Base-by-base conservation (phyloP, 2,113 vertebrate species). In the Spermophilus dauricus region DNA sequence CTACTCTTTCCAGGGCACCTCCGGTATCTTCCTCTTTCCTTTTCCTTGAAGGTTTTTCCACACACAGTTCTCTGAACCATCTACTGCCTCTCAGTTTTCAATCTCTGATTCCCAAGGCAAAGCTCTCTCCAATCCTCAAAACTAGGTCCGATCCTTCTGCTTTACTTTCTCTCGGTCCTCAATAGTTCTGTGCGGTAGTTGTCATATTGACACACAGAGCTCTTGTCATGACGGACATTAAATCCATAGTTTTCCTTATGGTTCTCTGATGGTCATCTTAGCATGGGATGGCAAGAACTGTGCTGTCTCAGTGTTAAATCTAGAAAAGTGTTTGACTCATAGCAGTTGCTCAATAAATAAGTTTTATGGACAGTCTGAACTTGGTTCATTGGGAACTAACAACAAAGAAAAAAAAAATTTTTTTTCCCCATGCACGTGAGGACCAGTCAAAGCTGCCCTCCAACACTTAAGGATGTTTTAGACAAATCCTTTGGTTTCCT, bases 401-500 rank as follows among this genome's bases (percentile, higher is more conserved):
- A 48, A 75, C 48, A 56, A 86, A 91, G 73, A 73, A 28, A 16
- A 56, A 86, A 91, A 69, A 73, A 28, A 9, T 67, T 30, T 56
- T 22, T 32, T 39, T 11, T 2, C 0, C 37, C 45, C 32, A 18
- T 61, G 76, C 42, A 30, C 45, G 32, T 42, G 34, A 97, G 26
- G 67, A 78, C 20, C 77, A 58, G 72, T 91, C 76, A 92, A 20
- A 87, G 70, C n/a, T 95, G 72, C 39, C 56, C 81, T 84, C 61
- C 42, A 77, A 91, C 42, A 58, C 48, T 76, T 92, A 61, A 96
- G 93, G 73, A 94, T 85, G 48, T 58, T 85, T 93, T 76, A 86
- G 94, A 95, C 86, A 97, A 97, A 97, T 97, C 91, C 95, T 86
- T 95, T 75, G 26, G 85, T 97, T 97, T 97, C 93, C 26, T 77